Evolutionary conservation across 2,888 invertebrate genomes (phyloP), one percentile per base, ranked within the genome.

Genomic region (Luperina nickerlii): DNA sequence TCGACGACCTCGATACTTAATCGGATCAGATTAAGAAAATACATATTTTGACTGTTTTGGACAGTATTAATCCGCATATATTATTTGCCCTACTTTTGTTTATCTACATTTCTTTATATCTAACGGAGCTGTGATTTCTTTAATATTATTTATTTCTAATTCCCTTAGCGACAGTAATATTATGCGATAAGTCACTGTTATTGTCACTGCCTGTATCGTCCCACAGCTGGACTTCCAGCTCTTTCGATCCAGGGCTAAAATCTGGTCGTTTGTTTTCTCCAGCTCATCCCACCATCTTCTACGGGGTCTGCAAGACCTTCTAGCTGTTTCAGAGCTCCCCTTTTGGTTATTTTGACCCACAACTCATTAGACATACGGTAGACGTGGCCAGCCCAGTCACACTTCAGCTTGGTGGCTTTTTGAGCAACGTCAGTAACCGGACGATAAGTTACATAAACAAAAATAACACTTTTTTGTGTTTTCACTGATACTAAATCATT

Each of bases 401-500:
- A n/a, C 11, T 57, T 57, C 24, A 57, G 57, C 57, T 24, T 57
- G 9, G 3, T 9, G 57, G 3, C 24, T 57, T 24, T 57, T 57
- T 57, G 9, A 57, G 1, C 9, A 57, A 57, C 24, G 1, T 24
- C 24, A 57, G 57, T n/a, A 24, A 57, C 24, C 57, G 24, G 24
- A 9, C 80, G 76, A 87, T 82, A 81, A 81, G 73, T 86, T 84
- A 87, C 81, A 81, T 79, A 81, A 86, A 88, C 78, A 83, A 82
- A 70, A 82, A 81, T 57, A 45, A 45, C 66, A 74, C 66, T 42
- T 38, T 66, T 57, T 77, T 76, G 76, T 83, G 73, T 88, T 90
- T 88, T 90, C 90, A 90, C 89, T 87, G 69, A 78, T 65, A 79
- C 87, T 85, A 79, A 91, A 87, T 90, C 85, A 92, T 91, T 92